phyloP scores from a whole-genome alignment of 2,888 invertebrate species.

The Cephonodes hylas region DNA sequence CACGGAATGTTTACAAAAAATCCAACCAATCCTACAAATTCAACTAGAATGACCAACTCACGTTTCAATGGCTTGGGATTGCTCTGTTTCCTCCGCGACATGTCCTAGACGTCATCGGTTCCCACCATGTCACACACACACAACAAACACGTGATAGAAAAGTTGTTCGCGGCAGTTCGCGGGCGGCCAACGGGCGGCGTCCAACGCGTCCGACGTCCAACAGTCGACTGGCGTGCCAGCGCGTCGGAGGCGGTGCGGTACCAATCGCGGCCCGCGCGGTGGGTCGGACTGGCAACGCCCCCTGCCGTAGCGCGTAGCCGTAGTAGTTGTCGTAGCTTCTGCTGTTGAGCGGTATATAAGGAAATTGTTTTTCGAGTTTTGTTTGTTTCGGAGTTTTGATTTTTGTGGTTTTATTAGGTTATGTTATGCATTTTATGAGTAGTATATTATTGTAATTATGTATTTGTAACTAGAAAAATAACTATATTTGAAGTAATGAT shows the following conservation, averaged over 20 bases:
- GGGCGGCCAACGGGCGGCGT: conserved; percentile 31
- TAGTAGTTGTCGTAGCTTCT: conserved; percentile 29
- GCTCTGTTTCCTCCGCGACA: conserved; percentile 97
- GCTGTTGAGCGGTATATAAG: not conserved
- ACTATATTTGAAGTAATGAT: no score
- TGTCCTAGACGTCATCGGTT: conserved; percentile 74
- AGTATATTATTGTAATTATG: no score
- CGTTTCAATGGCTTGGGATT: conserved; percentile 98
- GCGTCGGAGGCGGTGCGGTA: conserved; percentile 24
- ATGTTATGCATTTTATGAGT: no score
- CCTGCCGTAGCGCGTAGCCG: conserved; percentile 36
- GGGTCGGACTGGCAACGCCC: conserved; percentile 53
- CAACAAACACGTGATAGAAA: conserved; percentile 29
- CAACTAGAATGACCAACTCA: conserved; percentile 76
- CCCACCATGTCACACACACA: conserved; percentile 66
- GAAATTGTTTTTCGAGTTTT: not conserved
- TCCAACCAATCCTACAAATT: not conserved
- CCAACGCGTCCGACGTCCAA: conserved; percentile 36
- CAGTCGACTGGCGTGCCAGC: conserved; percentile 46
- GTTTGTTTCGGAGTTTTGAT: not conserved
- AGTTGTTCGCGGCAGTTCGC: conserved; percentile 14
- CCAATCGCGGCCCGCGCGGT: conserved; percentile 44
- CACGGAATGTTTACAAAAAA: not conserved
- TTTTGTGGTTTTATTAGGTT: no score
- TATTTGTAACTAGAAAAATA: no score